Evolutionary conservation across 2,113 vertebrate species (phyloP).

Genomic region (Nyctibius bracteatus): DNA sequence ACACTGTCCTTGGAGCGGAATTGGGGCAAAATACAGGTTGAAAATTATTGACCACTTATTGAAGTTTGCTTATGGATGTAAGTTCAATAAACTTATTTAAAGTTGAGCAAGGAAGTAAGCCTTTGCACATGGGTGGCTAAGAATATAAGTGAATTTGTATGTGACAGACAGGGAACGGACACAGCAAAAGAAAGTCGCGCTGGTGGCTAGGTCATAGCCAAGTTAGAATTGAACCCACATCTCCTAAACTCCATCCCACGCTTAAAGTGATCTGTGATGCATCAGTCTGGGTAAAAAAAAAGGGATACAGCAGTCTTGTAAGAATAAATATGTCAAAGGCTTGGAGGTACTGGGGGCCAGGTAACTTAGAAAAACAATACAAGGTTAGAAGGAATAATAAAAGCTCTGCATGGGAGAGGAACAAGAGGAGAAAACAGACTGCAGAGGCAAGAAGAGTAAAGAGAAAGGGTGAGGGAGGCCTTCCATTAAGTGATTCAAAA

Average conservation of each 20-base stretch:
- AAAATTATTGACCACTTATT: neutral
- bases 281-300: neutral
- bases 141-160: neutral
- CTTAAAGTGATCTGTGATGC: neutral
- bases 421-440: neutral
- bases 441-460: neutral
- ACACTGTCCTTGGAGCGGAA: neutral
- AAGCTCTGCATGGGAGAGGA: neutral
- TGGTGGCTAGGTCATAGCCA: neutral
- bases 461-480: neutral
- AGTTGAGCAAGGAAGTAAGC: neutral
- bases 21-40: neutral
- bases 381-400: neutral
- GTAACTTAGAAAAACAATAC: neutral
- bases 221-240: neutral
- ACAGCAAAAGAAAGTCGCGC: neutral
- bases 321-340: neutral
- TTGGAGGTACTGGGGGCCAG: neutral
- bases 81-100: neutral
- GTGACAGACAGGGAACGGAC: neutral
- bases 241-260: neutral
- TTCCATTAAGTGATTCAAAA: neutral
- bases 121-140: neutral
- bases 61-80: neutral
- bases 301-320: neutral